Evolutionary conservation across 2,797 vertebrate genomes (phyloP), one percentile per base, ranked within the genome.

Genomic region (Champsocephalus gunnari): DNA sequence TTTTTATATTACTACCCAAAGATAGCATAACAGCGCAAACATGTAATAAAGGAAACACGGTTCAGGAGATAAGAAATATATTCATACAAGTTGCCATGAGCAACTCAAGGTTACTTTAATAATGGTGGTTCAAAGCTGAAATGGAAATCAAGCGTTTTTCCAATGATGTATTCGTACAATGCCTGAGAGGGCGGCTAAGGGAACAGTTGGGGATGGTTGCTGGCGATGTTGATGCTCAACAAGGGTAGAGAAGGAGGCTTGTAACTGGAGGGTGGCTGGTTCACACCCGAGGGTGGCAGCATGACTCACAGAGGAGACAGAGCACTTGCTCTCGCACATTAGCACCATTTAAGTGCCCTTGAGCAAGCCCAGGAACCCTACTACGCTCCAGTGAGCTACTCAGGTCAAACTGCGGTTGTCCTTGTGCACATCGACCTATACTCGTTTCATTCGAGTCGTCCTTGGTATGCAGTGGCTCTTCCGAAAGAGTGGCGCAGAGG

Each of bases 241-340:
- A 4, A 53, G 16, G 60, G 24, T 43, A 57, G 14, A 58, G 48
- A 44, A 49, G 56, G 50, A 57, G 21, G 21, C 38, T 45, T 19
- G 57, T 57, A 9, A 69, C 44, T 16, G 12, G 51, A 21, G 44
- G 38, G 56, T 24, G 48, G 4, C 57, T 1, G 3, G 54, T 59
- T 76, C 48, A 53, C 44, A 56, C 21, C 44, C 32, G 0, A 2
- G 10, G 16, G 16, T 28, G 43, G 41, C 32, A 4, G 11, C 5
- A 17, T 7, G 10, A 67, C 12, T 54, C 53, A 13, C 24, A 47
- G 51, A 3, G 2, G 64, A 49, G 24, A 66, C 28, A 49, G n/a
- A 28, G n/a, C 57, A 58, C 41, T 66, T 21, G 53, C 64, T 66
- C 54, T 56, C 34, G 58, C 32, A 71, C 63, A 62, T 66, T 68